Base-by-base conservation (phyloP, 2,888 invertebrate species). In the Caenorhabditis parvicauda region DNA sequence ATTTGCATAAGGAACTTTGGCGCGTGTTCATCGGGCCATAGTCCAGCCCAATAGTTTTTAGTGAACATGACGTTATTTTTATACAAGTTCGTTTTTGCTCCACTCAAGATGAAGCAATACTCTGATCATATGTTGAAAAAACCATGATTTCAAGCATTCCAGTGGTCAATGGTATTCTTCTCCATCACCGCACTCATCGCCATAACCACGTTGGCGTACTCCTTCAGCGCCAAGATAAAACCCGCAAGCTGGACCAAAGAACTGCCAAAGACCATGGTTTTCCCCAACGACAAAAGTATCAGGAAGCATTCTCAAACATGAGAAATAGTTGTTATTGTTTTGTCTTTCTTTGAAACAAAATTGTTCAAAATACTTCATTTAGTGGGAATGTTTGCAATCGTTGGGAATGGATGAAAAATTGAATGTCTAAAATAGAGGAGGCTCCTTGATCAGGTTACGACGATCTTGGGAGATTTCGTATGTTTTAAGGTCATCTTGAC, bases 111-210 rank as follows among this genome's bases (percentile, higher is more conserved):
- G n/a, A 35, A 35, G 35, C n/a, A 14, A 12, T 1, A 5, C 14
- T 37, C 2, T 22, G n/a, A 7, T n/a, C 29, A 29, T 24, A 14
- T 29, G 4, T 17, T 44, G 17, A 1, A 17, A 44, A 44, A 7
- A 45, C 12, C 3, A 45, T 21, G 3, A 21, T 21, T 32, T 22
- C 21, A 2, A 3, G 17, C 35, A 17, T 12, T 64, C 12, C 60
- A 68, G 65, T 68, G 68, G 68, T 53, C 60, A 3, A 38, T 53
- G 6, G 58, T 68, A 0, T 68, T 68, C 64, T 68, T 65, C 45
- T 52, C 64, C 37, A 50, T 68, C 25, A 44, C 54, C 19, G 46
- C 53, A 19, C 35, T 48, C 24, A 43, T 60, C 41, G 52, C 63
- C 29, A 19, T 60, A 32, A 64, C 63, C 2, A 50, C 59, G 6